Conservation (phyloP, 2,797 vertebrate species). For the Aphelocoma californica region DNA sequence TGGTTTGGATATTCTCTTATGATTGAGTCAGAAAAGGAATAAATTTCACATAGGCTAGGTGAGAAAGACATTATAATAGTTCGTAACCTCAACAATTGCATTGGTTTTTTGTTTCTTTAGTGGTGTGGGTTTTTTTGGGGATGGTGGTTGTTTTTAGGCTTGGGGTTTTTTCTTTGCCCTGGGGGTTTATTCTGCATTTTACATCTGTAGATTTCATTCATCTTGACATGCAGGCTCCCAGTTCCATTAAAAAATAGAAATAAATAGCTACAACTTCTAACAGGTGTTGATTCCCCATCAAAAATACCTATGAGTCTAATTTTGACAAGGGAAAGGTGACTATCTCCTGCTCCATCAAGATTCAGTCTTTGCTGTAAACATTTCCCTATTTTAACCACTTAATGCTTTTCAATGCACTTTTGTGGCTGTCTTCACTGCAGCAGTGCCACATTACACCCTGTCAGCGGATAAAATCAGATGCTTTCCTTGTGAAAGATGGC, state of each 20-base stretch:
- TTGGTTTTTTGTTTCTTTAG: not conserved
- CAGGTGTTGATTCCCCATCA: not conserved
- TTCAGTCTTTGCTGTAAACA: not conserved
- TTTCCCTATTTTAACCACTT: not conserved
- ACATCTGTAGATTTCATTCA: not conserved
- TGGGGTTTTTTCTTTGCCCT: not conserved
- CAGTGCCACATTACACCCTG: not conserved
- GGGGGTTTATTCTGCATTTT: not conserved
- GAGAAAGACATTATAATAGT: not conserved
- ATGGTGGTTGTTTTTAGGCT: not conserved
- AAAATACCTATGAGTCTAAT: not conserved
- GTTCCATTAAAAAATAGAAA: slow-evolving; percentile 10
- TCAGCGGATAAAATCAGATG: not conserved
- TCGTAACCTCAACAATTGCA: not conserved
- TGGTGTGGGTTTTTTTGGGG: not conserved
- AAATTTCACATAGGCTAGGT: not conserved
- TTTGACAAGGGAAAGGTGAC: not conserved
- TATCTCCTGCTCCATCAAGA: not conserved
- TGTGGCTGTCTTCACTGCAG: not conserved
- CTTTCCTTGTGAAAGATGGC: not conserved
- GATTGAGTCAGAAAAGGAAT: not conserved
- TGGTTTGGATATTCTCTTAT: not conserved
- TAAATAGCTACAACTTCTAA: not conserved
- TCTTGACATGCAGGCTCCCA: not conserved
- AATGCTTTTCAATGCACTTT: not conserved